Percentiles rank a stretch among this genome's conserved stretches.
phyloP scores from a whole-genome alignment of 2,888 invertebrate genomes.

The Eupithecia insigniata region DNA sequence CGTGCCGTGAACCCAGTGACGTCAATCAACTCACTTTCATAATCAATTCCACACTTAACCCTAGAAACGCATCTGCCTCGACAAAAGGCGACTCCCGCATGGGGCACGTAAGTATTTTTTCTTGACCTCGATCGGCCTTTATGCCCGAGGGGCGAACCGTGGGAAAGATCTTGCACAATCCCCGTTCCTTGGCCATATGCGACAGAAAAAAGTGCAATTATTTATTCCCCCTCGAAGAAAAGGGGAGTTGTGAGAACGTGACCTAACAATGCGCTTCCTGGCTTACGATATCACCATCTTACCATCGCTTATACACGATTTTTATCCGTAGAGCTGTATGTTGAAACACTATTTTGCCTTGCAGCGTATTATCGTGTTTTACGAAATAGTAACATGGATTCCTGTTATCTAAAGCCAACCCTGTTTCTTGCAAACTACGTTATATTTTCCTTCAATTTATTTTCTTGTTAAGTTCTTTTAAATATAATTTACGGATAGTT shows the following conservation, averaged over 20 bases:
- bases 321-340: constrained; percentile 61
- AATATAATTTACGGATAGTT: constrained; percentile 61
- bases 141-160: constrained; percentile 80
- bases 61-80: constrained; percentile 80
- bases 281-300: constrained; percentile 78
- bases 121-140: constrained; percentile 81
- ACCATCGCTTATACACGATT: constrained; percentile 60
- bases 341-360: constrained; percentile 36
- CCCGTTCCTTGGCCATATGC: constrained; percentile 83
- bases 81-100: constrained; percentile 77
- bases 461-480: constrained; percentile 47
- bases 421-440: constrained; percentile 44
- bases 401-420: constrained; percentile 47
- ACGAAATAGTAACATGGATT: constrained; percentile 58
- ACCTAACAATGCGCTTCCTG: constrained; percentile 84
- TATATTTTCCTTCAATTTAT: constrained; percentile 40
- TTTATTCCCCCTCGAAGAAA: constrained; percentile 84
- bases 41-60: constrained; percentile 76
- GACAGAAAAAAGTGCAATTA: constrained; percentile 85
- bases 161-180: constrained; percentile 82
- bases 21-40: constrained; percentile 75
- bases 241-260: constrained; percentile 84
- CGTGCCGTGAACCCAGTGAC: constrained; percentile 50
- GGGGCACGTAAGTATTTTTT: constrained; percentile 79
- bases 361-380: constrained; percentile 30